Percentiles rank a stretch among this genome's conserved stretches.
These are phyloP conservation scores for Physella acuta DNA, from an alignment of 1,140 invertebrate species.

Conservation along the genomic window DNA sequence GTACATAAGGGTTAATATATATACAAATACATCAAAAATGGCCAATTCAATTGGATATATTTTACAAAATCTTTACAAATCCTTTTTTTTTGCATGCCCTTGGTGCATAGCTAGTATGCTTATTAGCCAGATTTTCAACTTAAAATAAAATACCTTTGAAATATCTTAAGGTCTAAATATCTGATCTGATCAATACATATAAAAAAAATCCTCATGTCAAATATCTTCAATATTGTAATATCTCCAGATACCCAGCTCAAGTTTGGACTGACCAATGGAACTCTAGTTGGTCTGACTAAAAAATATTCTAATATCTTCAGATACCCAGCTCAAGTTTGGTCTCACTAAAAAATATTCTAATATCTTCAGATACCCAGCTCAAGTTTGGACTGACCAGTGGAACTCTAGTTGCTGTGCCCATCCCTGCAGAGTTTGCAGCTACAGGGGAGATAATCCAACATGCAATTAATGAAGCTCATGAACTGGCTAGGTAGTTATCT, in stretches of 20 bases:
- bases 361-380: constrained; percentile 5
- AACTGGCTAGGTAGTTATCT: constrained; percentile 42
- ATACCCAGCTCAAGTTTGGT: constrained; percentile 56
- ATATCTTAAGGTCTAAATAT: too few species aligned
- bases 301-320: too few species aligned
- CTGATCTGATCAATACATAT: neutral
- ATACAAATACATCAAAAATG: too few species aligned
- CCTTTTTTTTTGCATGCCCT: too few species aligned
- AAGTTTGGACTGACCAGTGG: constrained; percentile 73
- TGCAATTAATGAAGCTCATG: constrained; percentile 75
- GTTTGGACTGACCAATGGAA: constrained; percentile 74
- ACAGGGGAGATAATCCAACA: constrained; percentile 67
- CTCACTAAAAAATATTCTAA: constrained; percentile 61
- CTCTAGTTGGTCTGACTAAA: constrained; percentile 52
- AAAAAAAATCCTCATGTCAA: too few species aligned
- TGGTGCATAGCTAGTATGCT: too few species aligned
- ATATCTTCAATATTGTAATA: neutral
- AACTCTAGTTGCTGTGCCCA: constrained; percentile 86
- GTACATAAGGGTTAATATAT: too few species aligned
- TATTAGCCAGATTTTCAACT: too few species aligned
- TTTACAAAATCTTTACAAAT: too few species aligned
- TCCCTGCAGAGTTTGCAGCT: constrained; percentile 70
- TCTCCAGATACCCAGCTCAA: constrained; percentile 4
- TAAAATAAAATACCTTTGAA: too few species aligned
- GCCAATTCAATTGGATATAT: too few species aligned